Percentiles rank a stretch among this genome's conserved stretches.
Evolutionary conservation across 2,888 invertebrate genomes (phyloP).

Genomic region (Hypena proboscidalis): DNA sequence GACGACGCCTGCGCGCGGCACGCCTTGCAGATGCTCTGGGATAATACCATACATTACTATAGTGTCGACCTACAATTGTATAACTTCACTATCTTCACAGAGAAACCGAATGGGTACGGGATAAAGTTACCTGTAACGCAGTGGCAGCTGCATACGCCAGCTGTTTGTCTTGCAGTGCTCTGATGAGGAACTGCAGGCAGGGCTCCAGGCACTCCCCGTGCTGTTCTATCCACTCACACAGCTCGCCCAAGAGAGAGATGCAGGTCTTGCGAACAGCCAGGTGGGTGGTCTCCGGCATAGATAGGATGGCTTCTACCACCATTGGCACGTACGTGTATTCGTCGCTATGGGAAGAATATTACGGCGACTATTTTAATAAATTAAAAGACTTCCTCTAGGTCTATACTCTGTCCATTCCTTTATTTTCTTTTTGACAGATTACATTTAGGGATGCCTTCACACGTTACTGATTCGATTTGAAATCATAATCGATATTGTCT

Average conservation of each 20-base stretch:
- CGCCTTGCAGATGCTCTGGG: slow-evolving; percentile 90
- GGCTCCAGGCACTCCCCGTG: slow-evolving; percentile 93
- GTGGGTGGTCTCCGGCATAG: slow-evolving; percentile 93
- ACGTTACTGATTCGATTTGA: too few relatives aligned
- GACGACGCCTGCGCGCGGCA: slow-evolving; percentile 92
- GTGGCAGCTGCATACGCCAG: slow-evolving; percentile 92
- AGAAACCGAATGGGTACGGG: too few relatives aligned
- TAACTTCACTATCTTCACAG: too few relatives aligned
- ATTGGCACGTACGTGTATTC: slow-evolving; percentile 97
- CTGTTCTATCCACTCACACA: slow-evolving; percentile 97
- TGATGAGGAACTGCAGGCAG: slow-evolving; percentile 89
- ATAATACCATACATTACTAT: too few relatives aligned
- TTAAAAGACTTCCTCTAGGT: too few relatives aligned
- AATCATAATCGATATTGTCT: too few relatives aligned
- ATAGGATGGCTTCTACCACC: slow-evolving; percentile 95
- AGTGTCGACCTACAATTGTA: too few relatives aligned
- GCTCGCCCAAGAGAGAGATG: slow-evolving; percentile 93
- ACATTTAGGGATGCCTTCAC: too few relatives aligned
- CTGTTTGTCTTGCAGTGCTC: slow-evolving; percentile 89
- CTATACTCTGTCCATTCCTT: too few relatives aligned
- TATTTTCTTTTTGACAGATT: too few relatives aligned
- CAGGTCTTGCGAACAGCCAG: slow-evolving; percentile 96
- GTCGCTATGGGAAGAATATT: slow-evolving; percentile 85
- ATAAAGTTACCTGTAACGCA: slow-evolving; percentile 92
- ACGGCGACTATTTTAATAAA: too few relatives aligned